Evolutionary conservation across 2,113 vertebrate species (phyloP).

Genomic region (Steatornis caripensis): DNA sequence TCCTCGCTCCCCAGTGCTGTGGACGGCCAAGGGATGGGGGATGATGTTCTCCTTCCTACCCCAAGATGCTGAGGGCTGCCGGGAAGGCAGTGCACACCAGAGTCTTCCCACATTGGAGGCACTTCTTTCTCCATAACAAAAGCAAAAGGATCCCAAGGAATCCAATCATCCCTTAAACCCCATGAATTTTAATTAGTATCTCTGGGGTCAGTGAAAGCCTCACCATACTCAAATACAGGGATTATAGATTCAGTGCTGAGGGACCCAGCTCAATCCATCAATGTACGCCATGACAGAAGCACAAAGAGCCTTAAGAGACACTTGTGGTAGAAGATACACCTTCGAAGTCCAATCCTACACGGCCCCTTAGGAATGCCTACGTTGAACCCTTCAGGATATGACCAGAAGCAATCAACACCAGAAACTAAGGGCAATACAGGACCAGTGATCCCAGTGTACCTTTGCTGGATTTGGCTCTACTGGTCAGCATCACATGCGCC

Average conservation of each 20-base stretch:
- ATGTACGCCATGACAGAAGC: background rate
- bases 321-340: background rate
- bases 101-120: accelerated
- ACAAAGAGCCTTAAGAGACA: background rate
- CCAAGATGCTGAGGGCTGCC: background rate
- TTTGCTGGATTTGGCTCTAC: background rate
- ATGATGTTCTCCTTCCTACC: background rate
- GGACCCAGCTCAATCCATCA: background rate
- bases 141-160: background rate
- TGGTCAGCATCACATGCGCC: too few relatives aligned
- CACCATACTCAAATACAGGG: background rate
- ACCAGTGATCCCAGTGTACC: background rate
- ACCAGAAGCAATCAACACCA: background rate
- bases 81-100: background rate
- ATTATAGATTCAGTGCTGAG: background rate
- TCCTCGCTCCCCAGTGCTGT: accelerated
- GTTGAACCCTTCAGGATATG: background rate
- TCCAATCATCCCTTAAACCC: background rate
- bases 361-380: background rate
- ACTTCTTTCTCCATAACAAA: background rate
- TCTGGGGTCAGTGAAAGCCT: background rate
- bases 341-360: background rate
- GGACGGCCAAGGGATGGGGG: background rate
- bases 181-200: background rate
- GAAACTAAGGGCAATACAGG: background rate